Evolutionary conservation across 2,888 invertebrate species (phyloP).

Genomic region (Apodemia hepburni): DNA sequence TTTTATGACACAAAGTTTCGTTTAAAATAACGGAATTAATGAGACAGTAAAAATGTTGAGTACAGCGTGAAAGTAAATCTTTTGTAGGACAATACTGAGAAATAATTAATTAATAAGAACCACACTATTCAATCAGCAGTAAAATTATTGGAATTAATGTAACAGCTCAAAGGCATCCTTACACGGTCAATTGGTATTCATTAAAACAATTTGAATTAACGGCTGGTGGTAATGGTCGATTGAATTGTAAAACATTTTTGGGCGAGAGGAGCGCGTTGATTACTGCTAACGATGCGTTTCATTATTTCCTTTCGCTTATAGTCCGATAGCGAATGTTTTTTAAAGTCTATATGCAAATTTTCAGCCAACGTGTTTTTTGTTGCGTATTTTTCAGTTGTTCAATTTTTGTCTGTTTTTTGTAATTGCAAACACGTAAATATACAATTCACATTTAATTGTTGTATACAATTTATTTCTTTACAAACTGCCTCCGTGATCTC

Average conservation of each 20-base stretch:
- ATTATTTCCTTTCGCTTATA: slow-evolving; percentile 32
- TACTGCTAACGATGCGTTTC: slow-evolving; percentile 35
- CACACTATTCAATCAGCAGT: slow-evolving; percentile 8
- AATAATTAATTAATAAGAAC: slow-evolving; percentile 14
- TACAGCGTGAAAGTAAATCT: not conserved
- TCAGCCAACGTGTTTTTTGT: slow-evolving; percentile 14
- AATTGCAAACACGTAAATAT: slow-evolving; percentile 1
- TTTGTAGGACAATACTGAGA: not conserved
- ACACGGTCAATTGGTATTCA: slow-evolving; percentile 57
- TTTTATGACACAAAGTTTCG: too few relatives aligned
- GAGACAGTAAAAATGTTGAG: too few relatives aligned
- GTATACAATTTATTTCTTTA: not conserved
- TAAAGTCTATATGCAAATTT: slow-evolving; percentile 27
- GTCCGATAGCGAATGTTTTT: slow-evolving; percentile 23
- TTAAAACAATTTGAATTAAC: slow-evolving; percentile 61
- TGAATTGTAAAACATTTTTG: slow-evolving; percentile 61
- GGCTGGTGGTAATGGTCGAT: slow-evolving; percentile 45
- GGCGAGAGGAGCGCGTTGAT: slow-evolving; percentile 35
- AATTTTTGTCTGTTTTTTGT: slow-evolving; percentile 3
- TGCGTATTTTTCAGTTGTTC: slow-evolving; percentile 11
- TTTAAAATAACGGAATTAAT: too few relatives aligned
- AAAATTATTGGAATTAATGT: slow-evolving; percentile 20
- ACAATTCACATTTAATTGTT: slow-evolving; percentile 1
- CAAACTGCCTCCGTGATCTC: too few relatives aligned
- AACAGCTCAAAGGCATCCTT: slow-evolving; percentile 25